These are phyloP conservation scores for Strix occidentalis DNA, from an alignment of 2,797 vertebrate species.

Conservation along the genomic window DNA sequence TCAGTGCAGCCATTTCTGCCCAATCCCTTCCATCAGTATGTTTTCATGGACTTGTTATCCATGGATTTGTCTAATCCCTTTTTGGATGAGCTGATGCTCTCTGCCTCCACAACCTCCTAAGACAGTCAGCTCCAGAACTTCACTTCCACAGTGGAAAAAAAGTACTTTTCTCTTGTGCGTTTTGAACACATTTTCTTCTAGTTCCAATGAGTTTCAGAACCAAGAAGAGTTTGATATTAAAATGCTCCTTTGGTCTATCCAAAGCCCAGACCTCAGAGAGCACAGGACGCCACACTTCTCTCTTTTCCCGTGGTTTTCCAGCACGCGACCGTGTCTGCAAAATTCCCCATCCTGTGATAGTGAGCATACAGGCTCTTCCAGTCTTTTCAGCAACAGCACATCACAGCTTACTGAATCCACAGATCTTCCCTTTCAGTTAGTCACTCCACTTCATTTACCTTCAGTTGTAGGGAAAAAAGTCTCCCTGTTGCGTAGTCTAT, in stretches of 20 bases:
- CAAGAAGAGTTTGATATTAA: neutral
- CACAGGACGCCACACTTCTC: neutral
- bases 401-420: neutral
- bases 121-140: neutral
- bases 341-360: neutral
- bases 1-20: neutral
- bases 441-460: neutral
- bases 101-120: neutral
- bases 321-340: rapidly evolving
- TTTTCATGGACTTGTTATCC: neutral
- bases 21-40: neutral
- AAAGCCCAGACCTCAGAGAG: neutral
- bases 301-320: neutral
- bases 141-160: neutral
- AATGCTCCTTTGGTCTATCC: neutral
- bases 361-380: neutral
- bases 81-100: neutral
- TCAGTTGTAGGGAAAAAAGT: neutral
- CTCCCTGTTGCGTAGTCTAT: neutral
- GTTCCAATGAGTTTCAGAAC: neutral
- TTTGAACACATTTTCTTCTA: neutral
- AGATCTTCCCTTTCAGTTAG: neutral
- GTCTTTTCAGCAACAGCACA: neutral
- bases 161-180: neutral
- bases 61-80: neutral